These are phyloP conservation scores for Malaclemys terrapin DNA, from an alignment of 2,113 vertebrate genomes.

Conservation along the genomic window DNA sequence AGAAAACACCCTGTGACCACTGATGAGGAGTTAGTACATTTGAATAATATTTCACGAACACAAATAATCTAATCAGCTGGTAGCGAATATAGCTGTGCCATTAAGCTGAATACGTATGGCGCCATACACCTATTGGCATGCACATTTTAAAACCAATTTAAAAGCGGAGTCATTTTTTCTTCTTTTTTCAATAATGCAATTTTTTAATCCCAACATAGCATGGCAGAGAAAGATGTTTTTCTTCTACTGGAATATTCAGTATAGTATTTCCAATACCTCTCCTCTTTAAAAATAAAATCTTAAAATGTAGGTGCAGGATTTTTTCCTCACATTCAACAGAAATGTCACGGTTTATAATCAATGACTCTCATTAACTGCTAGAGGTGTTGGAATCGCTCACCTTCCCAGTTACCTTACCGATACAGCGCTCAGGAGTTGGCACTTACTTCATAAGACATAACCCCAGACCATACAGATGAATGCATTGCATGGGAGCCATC, in stretches of 20 bases:
- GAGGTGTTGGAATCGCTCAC: neutral
- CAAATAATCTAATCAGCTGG: neutral
- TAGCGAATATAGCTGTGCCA: neutral
- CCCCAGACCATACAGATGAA: neutral
- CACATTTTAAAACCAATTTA: neutral
- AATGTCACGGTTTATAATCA: neutral
- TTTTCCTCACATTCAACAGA: neutral
- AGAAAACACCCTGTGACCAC: neutral
- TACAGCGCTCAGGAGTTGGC: neutral
- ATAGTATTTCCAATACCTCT: neutral
- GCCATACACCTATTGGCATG: neutral
- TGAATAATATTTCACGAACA: neutral
- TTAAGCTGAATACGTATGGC: slow-evolving; percentile 9
- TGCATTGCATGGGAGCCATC: neutral
- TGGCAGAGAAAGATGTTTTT: neutral
- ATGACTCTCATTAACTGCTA: neutral
- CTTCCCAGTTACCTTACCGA: neutral
- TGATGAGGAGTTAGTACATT: neutral
- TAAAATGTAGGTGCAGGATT: neutral
- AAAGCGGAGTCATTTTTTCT: neutral
- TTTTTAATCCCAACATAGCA: neutral
- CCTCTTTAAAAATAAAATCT: neutral
- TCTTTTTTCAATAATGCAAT: neutral
- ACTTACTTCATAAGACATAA: neutral
- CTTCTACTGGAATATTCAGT: neutral